A percentile compares a stretch with the other conserved stretches of the same genome.
These are phyloP conservation scores for Florisuga fusca DNA, from an alignment of 2,797 vertebrate species.

Conservation along the genomic window DNA sequence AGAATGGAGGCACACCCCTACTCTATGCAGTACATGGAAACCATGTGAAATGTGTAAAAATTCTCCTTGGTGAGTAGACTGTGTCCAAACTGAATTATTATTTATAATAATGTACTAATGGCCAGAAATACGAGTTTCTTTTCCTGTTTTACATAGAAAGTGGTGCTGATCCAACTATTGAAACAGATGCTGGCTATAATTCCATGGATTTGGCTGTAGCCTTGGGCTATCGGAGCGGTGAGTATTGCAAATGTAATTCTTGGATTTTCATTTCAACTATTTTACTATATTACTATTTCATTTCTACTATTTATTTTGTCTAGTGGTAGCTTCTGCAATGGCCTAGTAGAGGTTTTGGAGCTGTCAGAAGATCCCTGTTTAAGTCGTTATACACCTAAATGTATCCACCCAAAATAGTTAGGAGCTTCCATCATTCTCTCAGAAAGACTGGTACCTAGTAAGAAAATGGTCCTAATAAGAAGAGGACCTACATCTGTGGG, in stretches of 20 bases:
- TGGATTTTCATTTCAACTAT: neutral
- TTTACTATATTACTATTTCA: too few relatives aligned
- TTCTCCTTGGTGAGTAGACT: constrained; percentile 89
- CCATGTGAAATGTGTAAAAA: constrained; percentile 96
- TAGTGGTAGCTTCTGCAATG: neutral
- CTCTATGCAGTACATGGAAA: constrained; percentile 98
- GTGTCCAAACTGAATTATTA: neutral
- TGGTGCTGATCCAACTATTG: constrained; percentile 95
- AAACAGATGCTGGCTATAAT: constrained; percentile 97
- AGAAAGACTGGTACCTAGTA: neutral
- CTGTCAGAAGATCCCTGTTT: neutral
- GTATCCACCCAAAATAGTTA: neutral
- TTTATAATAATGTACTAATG: neutral
- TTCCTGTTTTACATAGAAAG: constrained; percentile 83
- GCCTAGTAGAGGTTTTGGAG: neutral
- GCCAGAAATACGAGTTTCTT: neutral
- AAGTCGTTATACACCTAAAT: neutral
- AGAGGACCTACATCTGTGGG: neutral
- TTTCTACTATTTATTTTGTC: too few relatives aligned
- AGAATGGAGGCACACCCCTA: constrained; percentile 98
- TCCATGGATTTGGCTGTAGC: constrained; percentile 98
- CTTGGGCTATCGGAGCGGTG: constrained; percentile 95
- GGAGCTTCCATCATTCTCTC: neutral
- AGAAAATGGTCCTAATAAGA: neutral
- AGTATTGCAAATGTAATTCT: constrained; percentile 22